Evolutionary conservation across 2,888 invertebrate genomes (phyloP).

Genomic region (Hermaeophaga mercurialis): DNA sequence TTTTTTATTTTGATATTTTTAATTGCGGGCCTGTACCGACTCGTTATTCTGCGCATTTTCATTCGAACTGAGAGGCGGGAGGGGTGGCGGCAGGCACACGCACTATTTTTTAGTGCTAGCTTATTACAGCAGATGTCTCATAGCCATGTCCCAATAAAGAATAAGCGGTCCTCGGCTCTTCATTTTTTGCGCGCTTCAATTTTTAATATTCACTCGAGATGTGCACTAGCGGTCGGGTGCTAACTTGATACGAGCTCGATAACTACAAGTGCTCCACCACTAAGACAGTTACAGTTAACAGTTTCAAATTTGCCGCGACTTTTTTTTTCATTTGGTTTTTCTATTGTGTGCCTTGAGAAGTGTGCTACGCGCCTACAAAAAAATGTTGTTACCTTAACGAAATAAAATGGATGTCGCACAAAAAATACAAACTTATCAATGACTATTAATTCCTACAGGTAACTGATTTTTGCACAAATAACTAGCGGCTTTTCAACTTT

Average conservation of each 20-base stretch:
- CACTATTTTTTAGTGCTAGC: slow-evolving; percentile 69
- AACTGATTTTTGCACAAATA: slow-evolving; percentile 16
- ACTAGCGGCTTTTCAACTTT: background rate
- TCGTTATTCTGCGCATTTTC: slow-evolving; percentile 67
- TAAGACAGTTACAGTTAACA: slow-evolving; percentile 26
- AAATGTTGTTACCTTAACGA: slow-evolving; percentile 39
- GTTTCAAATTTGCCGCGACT: slow-evolving; percentile 47
- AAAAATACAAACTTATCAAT: slow-evolving; percentile 40
- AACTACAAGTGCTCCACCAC: background rate
- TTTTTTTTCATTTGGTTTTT: slow-evolving; percentile 1
- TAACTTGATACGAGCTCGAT: slow-evolving; percentile 17
- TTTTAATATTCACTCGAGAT: slow-evolving; percentile 58
- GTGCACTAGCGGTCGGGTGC: slow-evolving; percentile 44
- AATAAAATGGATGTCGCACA: slow-evolving; percentile 43
- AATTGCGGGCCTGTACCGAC: slow-evolving; percentile 61
- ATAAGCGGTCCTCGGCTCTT: slow-evolving; percentile 52
- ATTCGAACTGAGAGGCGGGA: slow-evolving; percentile 53
- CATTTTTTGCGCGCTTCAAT: slow-evolving; percentile 59
- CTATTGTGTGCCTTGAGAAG: slow-evolving; percentile 44
- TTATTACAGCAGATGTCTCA: slow-evolving; percentile 71
- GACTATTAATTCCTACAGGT: slow-evolving; percentile 42
- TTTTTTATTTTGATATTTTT: slow-evolving; percentile 62
- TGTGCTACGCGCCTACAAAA: slow-evolving; percentile 27
- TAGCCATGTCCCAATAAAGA: slow-evolving; percentile 62
- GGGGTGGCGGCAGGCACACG: slow-evolving; percentile 61